phyloP scores from a whole-genome alignment of 2,113 vertebrate genomes.

The Hoplias malabaricus region DNA sequence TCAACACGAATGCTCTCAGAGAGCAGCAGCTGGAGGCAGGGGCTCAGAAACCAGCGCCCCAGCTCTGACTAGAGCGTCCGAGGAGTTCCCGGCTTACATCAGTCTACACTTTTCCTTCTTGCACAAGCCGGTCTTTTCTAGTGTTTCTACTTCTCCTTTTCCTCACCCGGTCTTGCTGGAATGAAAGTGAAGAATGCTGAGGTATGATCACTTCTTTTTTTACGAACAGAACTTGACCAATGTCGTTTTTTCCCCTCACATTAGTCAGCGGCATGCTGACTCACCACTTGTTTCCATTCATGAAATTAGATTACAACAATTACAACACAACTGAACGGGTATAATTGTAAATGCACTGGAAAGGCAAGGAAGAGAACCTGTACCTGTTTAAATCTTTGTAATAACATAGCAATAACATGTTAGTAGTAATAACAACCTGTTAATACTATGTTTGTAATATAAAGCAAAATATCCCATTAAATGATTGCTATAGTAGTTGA shows the following conservation, averaged over 20 bases:
- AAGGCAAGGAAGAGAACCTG: neutral
- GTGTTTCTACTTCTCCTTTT: neutral
- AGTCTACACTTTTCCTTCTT: slow-evolving; percentile 5
- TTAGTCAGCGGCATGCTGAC: neutral
- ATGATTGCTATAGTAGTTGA: too few relatives aligned
- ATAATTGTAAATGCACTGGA: neutral
- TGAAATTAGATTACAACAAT: neutral
- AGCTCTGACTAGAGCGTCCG: neutral
- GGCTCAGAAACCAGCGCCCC: neutral
- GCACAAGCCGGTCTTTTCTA: slow-evolving; percentile 10
- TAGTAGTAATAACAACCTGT: too few relatives aligned
- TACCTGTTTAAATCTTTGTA: too few relatives aligned
- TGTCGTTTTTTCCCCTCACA: neutral
- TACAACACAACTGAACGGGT: too few relatives aligned
- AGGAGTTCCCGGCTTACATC: slow-evolving; percentile 19
- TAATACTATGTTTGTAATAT: too few relatives aligned
- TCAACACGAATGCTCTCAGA: neutral
- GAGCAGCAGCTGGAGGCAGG: neutral
- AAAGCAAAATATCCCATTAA: too few relatives aligned
- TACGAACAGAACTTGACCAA: neutral
- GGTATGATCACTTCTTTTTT: neutral
- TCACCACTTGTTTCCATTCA: neutral
- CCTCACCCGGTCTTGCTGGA: neutral
- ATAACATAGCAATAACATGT: too few relatives aligned
- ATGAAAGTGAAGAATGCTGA: neutral